These are phyloP conservation scores for Aphelinus atriplicis DNA, from an alignment of 1,140 invertebrate species.

Conservation along the genomic window DNA sequence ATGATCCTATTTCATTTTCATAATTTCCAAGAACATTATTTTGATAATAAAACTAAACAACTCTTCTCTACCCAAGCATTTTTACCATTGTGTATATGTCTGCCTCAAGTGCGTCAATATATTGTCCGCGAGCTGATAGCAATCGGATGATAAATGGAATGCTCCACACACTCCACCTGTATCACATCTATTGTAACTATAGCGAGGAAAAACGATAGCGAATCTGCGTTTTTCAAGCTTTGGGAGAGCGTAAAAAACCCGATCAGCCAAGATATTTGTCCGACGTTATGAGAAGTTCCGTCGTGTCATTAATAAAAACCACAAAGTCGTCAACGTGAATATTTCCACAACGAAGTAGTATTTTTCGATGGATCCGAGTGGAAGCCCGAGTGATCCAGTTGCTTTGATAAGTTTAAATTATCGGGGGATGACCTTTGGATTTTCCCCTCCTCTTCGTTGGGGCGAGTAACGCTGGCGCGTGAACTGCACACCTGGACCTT, in stretches of 20 bases:
- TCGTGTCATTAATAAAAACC: conserved; percentile 60
- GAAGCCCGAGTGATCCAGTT: neutral
- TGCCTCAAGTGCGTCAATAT: neutral
- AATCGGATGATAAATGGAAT: conserved; percentile 46
- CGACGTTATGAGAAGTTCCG: conserved; percentile 28
- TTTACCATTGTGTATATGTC: too few species aligned
- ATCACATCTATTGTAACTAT: too few species aligned
- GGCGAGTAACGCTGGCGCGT: conserved; percentile 10
- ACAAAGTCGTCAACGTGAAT: conserved; percentile 54
- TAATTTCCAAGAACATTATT: too few species aligned
- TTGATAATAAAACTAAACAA: too few species aligned
- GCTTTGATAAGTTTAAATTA: neutral
- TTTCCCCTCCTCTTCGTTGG: conserved; percentile 11
- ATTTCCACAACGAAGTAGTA: conserved; percentile 45
- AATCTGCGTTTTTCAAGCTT: neutral
- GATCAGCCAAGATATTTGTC: conserved; percentile 42
- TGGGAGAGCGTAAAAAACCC: conserved; percentile 37
- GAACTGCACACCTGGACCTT: conserved; percentile 17
- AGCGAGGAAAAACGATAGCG: neutral
- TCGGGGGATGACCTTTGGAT: conserved; percentile 25
- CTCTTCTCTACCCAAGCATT: too few species aligned
- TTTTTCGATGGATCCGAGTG: neutral
- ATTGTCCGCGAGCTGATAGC: conserved; percentile 41
- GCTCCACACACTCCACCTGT: neutral
- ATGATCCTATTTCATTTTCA: too few species aligned